phyloP scores from a whole-genome alignment of 2,113 vertebrate genomes.

The Pontoporia blainvillei region DNA sequence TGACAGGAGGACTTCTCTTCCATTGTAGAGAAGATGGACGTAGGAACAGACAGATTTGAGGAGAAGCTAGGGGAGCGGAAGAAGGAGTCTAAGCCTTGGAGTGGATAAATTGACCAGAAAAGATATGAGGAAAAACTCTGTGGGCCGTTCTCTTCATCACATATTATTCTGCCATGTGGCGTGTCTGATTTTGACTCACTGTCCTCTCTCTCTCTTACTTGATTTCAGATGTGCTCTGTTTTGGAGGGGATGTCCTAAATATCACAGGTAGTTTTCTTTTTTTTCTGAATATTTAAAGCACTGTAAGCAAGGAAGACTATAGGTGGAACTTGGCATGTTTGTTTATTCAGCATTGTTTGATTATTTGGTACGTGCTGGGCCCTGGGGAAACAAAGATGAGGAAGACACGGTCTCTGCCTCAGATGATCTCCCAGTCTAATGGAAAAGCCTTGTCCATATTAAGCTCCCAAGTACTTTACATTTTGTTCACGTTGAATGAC shows the following conservation, averaged over 20 bases:
- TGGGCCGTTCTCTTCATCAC: neutral
- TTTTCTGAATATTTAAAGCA: neutral
- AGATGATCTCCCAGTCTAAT: neutral
- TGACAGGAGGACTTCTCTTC: neutral
- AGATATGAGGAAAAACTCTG: neutral
- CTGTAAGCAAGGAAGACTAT: neutral
- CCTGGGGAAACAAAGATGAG: neutral
- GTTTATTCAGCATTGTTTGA: neutral
- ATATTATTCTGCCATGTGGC: neutral
- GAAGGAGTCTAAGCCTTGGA: neutral
- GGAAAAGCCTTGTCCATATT: neutral
- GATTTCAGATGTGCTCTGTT: constrained; percentile 55
- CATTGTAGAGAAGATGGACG: neutral
- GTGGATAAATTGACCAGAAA: neutral
- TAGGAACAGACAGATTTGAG: neutral
- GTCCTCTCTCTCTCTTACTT: neutral
- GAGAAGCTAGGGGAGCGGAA: neutral
- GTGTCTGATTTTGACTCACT: neutral
- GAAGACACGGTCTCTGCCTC: neutral
- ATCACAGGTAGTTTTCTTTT: constrained; percentile 61
- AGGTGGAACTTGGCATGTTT: neutral
- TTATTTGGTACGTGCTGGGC: neutral
- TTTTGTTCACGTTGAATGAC: neutral
- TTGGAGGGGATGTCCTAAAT: constrained; percentile 68
- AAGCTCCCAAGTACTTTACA: neutral